A percentile compares a stretch with the other conserved stretches of the same genome.
These are phyloP conservation scores for Intellagama lesueurii DNA, from an alignment of 2,797 vertebrate genomes.

Conservation along the genomic window DNA sequence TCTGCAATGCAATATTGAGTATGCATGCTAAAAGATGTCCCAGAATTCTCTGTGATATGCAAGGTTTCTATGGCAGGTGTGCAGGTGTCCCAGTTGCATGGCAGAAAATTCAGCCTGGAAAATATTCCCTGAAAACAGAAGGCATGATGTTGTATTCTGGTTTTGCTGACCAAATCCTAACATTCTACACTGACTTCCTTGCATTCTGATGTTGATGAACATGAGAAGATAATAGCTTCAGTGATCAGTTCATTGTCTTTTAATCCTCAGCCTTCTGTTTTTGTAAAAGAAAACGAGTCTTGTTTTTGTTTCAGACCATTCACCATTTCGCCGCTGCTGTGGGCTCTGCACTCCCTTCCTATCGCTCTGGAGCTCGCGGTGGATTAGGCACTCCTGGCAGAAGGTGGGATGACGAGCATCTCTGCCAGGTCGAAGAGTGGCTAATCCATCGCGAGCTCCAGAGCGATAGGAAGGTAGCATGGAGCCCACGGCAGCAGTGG, in stretches of 20 bases:
- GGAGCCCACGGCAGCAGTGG: no score
- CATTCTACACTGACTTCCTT: neutral
- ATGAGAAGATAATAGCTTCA: neutral
- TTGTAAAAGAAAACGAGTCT: no score
- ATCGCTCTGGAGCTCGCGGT: no score
- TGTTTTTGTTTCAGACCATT: no score
- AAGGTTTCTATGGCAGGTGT: neutral
- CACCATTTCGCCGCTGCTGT: no score
- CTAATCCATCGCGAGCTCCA: no score
- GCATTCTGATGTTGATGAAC: neutral
- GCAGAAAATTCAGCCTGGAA: neutral
- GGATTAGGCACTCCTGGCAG: no score
- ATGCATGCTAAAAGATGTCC: neutral
- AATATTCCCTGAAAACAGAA: neutral
- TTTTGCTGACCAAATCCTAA: neutral
- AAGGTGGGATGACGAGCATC: no score
- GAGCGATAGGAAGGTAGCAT: no score
- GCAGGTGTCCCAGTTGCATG: neutral
- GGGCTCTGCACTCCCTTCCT: no score
- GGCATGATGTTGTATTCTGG: neutral
- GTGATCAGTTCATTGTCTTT: neutral
- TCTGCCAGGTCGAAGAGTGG: no score
- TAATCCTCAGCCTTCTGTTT: neutral
- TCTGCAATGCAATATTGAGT: no score
- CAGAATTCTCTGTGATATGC: neutral